Conservation (phyloP, 2,797 vertebrate species). For the Sebastes minor region DNA sequence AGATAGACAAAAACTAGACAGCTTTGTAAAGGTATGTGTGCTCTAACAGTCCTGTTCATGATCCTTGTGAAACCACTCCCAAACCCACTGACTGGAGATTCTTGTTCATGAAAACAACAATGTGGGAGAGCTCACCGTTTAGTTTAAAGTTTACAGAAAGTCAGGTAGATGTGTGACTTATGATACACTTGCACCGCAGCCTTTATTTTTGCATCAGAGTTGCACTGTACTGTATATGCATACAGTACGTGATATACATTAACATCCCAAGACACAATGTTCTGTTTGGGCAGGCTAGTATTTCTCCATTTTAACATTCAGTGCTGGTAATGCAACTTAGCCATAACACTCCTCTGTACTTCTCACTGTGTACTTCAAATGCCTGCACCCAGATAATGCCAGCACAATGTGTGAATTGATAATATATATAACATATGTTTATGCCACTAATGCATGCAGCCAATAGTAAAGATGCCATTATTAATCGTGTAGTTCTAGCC, state of each 20-base stretch:
- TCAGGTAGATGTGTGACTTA: not conserved
- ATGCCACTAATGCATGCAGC: constrained; percentile 65
- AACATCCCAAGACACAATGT: not conserved
- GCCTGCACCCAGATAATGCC: not conserved
- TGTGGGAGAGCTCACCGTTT: not conserved
- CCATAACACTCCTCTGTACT: not conserved
- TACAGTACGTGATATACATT: not conserved
- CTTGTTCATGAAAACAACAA: not conserved
- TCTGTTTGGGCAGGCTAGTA: not conserved
- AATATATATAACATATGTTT: constrained; percentile 9
- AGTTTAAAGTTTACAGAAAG: not conserved
- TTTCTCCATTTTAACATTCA: constrained; percentile 12
- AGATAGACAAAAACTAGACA: not conserved
- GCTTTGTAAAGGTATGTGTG: not conserved
- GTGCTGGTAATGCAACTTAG: not conserved
- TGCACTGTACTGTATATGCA: not conserved
- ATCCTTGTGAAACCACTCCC: constrained; percentile 20
- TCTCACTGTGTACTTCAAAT: constrained; percentile 10
- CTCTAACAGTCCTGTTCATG: not conserved
- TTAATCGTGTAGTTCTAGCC: constrained; percentile 31
- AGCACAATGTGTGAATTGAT: constrained; percentile 39
- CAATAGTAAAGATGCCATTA: constrained; percentile 37
- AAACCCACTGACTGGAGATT: not conserved
- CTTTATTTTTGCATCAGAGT: constrained; percentile 6
- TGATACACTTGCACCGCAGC: not conserved